phyloP scores from a whole-genome alignment of 2,113 vertebrate genomes.

The Ceratotherium simum region DNA sequence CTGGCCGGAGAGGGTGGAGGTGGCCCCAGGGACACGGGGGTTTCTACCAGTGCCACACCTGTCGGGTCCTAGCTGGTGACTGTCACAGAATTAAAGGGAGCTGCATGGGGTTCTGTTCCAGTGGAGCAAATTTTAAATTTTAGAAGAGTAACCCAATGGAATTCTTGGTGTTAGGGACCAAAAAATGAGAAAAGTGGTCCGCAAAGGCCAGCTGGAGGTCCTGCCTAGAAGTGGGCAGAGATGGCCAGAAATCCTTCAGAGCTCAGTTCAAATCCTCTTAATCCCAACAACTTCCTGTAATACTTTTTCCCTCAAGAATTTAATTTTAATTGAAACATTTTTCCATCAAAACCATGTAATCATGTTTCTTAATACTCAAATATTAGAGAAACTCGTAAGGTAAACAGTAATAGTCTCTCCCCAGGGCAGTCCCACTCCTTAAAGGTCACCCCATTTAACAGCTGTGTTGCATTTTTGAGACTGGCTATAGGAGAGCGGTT shows the following conservation, averaged over 20 bases:
- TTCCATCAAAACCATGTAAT: not conserved
- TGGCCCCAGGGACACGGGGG: accelerated
- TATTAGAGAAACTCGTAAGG: not conserved
- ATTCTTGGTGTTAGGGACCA: not conserved
- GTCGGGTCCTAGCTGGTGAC: accelerated
- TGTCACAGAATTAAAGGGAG: accelerated
- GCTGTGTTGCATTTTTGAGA: not conserved
- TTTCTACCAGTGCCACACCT: accelerated
- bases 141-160: not conserved
- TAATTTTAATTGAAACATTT: not conserved
- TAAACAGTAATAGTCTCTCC: not conserved
- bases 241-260: not conserved
- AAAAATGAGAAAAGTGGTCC: not conserved
- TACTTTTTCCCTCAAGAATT: not conserved
- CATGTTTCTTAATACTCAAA: not conserved
- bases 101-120: accelerated
- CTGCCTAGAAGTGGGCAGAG: not conserved
- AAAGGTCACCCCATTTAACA: accelerated
- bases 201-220: not conserved
- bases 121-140: not conserved
- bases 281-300: not conserved
- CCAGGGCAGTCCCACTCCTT: too few species aligned
- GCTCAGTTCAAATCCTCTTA: not conserved
- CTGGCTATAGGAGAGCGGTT: accelerated
- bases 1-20: not conserved